Conservation (phyloP, 2,113 vertebrate genomes). For the Takifugu bimaculatus region DNA sequence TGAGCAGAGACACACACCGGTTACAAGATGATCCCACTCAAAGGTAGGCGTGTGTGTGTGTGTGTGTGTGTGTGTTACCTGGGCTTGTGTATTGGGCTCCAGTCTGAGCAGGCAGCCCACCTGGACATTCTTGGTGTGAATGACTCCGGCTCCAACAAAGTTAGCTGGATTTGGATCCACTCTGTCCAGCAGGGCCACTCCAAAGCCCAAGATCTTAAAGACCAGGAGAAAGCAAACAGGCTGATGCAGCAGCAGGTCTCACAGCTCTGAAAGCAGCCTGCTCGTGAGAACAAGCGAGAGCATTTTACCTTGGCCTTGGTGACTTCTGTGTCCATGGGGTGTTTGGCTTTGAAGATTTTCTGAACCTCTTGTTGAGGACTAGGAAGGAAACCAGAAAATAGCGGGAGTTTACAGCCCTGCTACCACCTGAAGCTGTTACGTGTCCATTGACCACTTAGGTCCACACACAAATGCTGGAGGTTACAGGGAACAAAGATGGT, state of each 20-base stretch:
- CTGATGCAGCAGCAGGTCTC: too few species aligned
- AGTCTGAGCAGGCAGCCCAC: slow-evolving; percentile 89
- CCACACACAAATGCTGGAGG: too few species aligned
- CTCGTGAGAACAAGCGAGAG: too few species aligned
- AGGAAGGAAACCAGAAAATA: slow-evolving; percentile 7
- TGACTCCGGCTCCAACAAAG: slow-evolving; percentile 89
- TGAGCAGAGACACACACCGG: slow-evolving; percentile 58
- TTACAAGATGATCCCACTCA: neutral
- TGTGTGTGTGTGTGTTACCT: slow-evolving; percentile 71
- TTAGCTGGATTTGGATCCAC: slow-evolving; percentile 90
- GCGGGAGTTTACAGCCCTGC: too few species aligned
- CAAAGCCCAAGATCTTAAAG: slow-evolving; percentile 87
- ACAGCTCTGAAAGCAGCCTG: neutral
- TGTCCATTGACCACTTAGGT: too few species aligned
- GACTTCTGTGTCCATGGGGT: slow-evolving; percentile 86
- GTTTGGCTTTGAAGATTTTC: slow-evolving; percentile 88
- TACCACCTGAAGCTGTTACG: too few species aligned
- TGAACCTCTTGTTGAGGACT: slow-evolving; percentile 91
- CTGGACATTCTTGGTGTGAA: slow-evolving; percentile 86
- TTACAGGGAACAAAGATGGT: too few species aligned
- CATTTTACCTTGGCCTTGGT: slow-evolving; percentile 85
- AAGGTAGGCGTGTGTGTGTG: slow-evolving; percentile 3
- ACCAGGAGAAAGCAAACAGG: neutral
- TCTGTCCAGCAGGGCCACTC: slow-evolving; percentile 84
- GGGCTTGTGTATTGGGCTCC: slow-evolving; percentile 89